Base-by-base conservation (phyloP, 2,797 vertebrate species). In the Nannoperca australis region DNA sequence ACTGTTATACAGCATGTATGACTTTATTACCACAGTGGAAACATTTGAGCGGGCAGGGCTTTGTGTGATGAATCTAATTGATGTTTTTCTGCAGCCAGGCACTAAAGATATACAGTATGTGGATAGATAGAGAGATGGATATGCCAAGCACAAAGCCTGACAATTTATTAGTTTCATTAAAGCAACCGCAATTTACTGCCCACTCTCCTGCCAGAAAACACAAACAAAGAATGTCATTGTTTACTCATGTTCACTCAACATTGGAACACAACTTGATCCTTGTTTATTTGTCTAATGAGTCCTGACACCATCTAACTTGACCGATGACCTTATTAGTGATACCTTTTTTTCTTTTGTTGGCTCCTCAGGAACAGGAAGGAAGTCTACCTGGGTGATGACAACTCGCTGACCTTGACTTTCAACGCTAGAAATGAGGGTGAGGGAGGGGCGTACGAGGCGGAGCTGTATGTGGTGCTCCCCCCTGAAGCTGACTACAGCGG, bases 381-480 rank as follows among this genome's bases (percentile, higher is more conserved):
- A 13, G 96, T 97, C 59, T 97, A 95, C 93, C 91, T 98, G 63
- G 97, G 96, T 0, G 97, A 97, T 73, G 96, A 97, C 83, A 98
- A 98, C 73, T 87, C 95, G 3, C 86, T 98, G 90, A 97, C 96
- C 61, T 84, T 98, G 71, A 95, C 95, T 34, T 97, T 97, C 90
- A 96, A 96, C 0, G 97, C 97, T 42, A 91, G 91, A 88, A 98
- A 98, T 6, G 93, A 95, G 68, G 97, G 97, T 1, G 97, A 97
- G 89, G 97, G 97, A 1, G 97, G 97, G 0, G 97, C 97, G 0
- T 99, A 98, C 1, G 97, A 98, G 84, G 96, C 97, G 0, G 97
- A 99, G 90, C 95, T 99, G 30, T 95, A 96, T 0, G 96, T 97
- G 85, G 95, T 95, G 0, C 92, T 97, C 55, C 97, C 97, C n/a